Evolutionary conservation across 2,888 invertebrate species (phyloP).

Genomic region (Trachelus troglodyta): DNA sequence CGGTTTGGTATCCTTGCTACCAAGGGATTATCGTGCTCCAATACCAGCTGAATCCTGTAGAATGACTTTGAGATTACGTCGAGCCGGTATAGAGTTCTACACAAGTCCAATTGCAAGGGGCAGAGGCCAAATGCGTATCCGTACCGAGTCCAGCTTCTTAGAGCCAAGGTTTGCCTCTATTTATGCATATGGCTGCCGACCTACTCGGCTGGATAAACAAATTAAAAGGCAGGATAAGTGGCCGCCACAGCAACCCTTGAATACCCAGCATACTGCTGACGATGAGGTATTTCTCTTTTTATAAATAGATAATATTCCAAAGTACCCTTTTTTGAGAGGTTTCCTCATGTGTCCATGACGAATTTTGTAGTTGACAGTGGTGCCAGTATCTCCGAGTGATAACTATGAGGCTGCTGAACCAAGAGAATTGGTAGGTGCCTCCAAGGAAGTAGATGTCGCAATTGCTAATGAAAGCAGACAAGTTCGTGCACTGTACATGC

Average conservation of each 20-base stretch:
- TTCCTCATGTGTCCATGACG: background rate
- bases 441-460: slow-evolving; percentile 50
- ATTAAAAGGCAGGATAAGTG: slow-evolving; percentile 59
- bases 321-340: background rate
- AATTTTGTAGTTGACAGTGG: background rate
- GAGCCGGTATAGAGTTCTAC: slow-evolving; percentile 81
- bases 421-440: slow-evolving; percentile 36
- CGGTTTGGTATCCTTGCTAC: slow-evolving; percentile 75
- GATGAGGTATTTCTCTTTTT: background rate
- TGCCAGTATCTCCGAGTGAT: slow-evolving; percentile 14
- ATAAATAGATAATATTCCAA: background rate
- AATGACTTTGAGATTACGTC: slow-evolving; percentile 81
- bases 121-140: slow-evolving; percentile 77
- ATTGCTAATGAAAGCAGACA: slow-evolving; percentile 51
- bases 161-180: slow-evolving; percentile 88
- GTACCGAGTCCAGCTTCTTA: slow-evolving; percentile 85
- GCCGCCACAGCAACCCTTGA: slow-evolving; percentile 26
- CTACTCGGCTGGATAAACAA: slow-evolving; percentile 50
- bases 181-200: slow-evolving; percentile 85
- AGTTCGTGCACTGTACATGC: slow-evolving; percentile 35
- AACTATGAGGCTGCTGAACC: slow-evolving; percentile 53
- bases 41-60: slow-evolving; percentile 73
- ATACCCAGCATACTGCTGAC: background rate
- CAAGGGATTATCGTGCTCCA: slow-evolving; percentile 42
- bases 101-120: slow-evolving; percentile 78